Evolutionary conservation across 2,888 invertebrate species (phyloP).

Genomic region (Trichacis sp.): DNA sequence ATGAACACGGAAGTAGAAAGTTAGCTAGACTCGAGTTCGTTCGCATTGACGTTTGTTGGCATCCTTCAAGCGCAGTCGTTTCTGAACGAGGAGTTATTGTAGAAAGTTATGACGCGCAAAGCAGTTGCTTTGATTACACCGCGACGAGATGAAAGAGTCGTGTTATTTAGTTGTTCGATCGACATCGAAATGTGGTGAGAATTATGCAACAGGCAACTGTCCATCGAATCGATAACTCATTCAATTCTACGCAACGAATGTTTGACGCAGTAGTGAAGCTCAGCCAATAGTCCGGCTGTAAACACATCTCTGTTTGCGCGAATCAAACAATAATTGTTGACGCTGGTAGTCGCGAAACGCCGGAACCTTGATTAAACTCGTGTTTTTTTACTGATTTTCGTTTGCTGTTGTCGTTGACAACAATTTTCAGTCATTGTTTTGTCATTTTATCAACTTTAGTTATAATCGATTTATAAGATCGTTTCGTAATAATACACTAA

Average conservation of each 20-base stretch:
- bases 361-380: constrained; percentile 33
- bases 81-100: background rate
- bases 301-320: constrained; percentile 36
- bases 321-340: constrained; percentile 43
- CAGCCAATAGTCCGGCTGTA: constrained; percentile 33
- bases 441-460: too few species aligned
- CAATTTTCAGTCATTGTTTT: too few species aligned
- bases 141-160: constrained; percentile 14
- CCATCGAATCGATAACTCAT: constrained; percentile 45
- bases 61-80: background rate
- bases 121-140: background rate
- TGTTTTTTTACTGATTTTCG: constrained; percentile 10
- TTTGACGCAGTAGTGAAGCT: constrained; percentile 44
- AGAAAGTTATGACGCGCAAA: background rate
- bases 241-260: constrained; percentile 42
- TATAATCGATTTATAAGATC: too few species aligned
- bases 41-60: background rate
- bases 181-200: constrained; percentile 38
- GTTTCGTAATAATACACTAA: too few species aligned
- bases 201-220: constrained; percentile 46
- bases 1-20: background rate
- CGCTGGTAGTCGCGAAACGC: constrained; percentile 24
- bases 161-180: constrained; percentile 29
- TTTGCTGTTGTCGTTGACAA: too few species aligned
- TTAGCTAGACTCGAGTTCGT: background rate